Evolutionary conservation across 2,888 invertebrate genomes (phyloP).

Genomic region (Leptopilina myrica): DNA sequence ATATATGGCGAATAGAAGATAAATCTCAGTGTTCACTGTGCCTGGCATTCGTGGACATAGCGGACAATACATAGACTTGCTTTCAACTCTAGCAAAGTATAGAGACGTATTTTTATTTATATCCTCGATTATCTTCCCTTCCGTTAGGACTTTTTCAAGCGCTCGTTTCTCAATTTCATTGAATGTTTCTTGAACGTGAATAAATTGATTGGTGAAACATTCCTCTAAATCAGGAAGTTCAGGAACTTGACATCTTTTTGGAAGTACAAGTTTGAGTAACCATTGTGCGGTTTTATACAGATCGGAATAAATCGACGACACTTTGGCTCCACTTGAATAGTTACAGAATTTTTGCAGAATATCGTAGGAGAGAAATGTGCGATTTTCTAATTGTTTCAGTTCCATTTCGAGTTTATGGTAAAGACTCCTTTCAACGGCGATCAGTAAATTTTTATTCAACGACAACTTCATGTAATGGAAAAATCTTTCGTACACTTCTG

Average conservation of each 20-base stretch:
- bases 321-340: too few relatives aligned
- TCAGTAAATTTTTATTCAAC: background rate
- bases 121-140: background rate
- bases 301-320: background rate
- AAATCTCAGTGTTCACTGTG: background rate
- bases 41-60: background rate
- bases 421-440: background rate
- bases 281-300: background rate
- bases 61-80: background rate
- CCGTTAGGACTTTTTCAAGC: background rate
- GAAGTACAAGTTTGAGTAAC: background rate
- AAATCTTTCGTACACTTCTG: background rate
- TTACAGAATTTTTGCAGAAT: too few relatives aligned
- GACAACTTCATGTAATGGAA: background rate
- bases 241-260: background rate
- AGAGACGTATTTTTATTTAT: background rate
- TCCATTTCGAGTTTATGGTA: background rate
- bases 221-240: background rate
- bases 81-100: background rate
- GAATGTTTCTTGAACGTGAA: background rate
- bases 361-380: too few relatives aligned
- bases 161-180: background rate
- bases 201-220: too few relatives aligned
- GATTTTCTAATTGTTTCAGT: background rate
- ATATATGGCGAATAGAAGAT: background rate